Percentiles rank a stretch among this genome's conserved stretches.
Evolutionary conservation across 2,797 vertebrate genomes (phyloP).

Genomic region (Silurus lanzhouensis): DNA sequence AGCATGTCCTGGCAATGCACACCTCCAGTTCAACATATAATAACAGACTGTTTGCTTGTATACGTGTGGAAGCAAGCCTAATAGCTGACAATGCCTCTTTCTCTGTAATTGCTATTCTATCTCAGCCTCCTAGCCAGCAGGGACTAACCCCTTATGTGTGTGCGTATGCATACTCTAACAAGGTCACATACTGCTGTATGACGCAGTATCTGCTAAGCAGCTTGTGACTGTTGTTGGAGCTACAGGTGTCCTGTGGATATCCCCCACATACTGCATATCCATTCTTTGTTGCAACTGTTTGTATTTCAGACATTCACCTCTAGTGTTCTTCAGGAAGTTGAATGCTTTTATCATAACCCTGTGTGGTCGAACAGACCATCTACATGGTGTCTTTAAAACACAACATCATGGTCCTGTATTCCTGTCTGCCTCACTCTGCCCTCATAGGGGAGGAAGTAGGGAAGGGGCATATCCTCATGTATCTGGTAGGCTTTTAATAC

Average conservation of each 20-base stretch:
- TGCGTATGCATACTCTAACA: not conserved
- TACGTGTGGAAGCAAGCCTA: conserved; percentile 45
- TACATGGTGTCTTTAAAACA: not conserved
- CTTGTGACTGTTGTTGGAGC: not conserved
- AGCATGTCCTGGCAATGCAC: not conserved
- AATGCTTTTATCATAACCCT: not conserved
- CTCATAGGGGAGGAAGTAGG: no score
- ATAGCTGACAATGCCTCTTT: conserved; percentile 30
- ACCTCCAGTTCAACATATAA: conserved; percentile 20
- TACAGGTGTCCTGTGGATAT: conserved; percentile 6
- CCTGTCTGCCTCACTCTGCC: not conserved
- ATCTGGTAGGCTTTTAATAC: not conserved
- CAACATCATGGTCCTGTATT: not conserved
- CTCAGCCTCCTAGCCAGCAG: conserved; percentile 18
- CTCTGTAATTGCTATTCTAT: conserved; percentile 19
- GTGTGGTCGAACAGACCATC: not conserved
- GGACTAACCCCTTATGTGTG: not conserved
- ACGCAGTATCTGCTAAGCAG: not conserved
- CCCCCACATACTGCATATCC: not conserved
- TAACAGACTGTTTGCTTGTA: conserved; percentile 32
- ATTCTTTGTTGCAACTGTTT: conserved; percentile 1
- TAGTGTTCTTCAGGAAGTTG: not conserved
- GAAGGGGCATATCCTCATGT: not conserved
- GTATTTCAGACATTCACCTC: not conserved
- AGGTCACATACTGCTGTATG: conserved; percentile 5